These are phyloP conservation scores for Gymnobelideus leadbeateri DNA, from an alignment of 2,113 vertebrate genomes.

Conservation along the genomic window DNA sequence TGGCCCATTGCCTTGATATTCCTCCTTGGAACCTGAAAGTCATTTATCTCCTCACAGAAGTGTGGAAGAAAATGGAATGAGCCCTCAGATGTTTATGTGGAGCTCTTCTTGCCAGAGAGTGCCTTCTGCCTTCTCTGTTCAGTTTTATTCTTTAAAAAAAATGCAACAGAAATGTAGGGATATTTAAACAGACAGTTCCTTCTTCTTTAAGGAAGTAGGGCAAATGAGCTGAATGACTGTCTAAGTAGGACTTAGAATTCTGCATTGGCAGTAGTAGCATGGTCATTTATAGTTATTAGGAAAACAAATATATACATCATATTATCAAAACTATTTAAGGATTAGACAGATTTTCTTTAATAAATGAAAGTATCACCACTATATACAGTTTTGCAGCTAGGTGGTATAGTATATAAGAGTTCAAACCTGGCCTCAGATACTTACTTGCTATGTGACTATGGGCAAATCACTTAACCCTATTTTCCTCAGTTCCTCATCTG, in stretches of 20 bases:
- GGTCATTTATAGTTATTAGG: not conserved
- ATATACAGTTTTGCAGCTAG: not conserved
- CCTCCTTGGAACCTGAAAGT: not conserved
- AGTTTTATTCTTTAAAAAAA: not conserved
- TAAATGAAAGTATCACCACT: not conserved
- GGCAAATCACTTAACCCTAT: not conserved
- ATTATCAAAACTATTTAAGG: not conserved
- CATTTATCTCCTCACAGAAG: conserved; percentile 6
- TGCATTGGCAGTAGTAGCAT: not conserved
- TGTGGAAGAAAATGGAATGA: conserved; percentile 6
- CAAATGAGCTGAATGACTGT: not conserved
- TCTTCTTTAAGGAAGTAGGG: not conserved
- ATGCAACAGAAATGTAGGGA: not conserved
- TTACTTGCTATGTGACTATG: not conserved
- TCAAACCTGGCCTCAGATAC: not conserved
- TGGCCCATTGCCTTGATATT: conserved; percentile 1
- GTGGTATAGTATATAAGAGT: not conserved
- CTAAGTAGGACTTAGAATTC: not conserved
- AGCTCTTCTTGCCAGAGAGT: not conserved
- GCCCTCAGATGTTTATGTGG: not conserved
- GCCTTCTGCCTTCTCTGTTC: not conserved
- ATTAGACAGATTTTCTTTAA: not conserved
- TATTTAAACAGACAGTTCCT: not conserved
- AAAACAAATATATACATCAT: not conserved
- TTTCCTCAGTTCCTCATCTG: not conserved